phyloP scores from a whole-genome alignment of 2,888 invertebrate species.

The Flexamia atlantica region DNA sequence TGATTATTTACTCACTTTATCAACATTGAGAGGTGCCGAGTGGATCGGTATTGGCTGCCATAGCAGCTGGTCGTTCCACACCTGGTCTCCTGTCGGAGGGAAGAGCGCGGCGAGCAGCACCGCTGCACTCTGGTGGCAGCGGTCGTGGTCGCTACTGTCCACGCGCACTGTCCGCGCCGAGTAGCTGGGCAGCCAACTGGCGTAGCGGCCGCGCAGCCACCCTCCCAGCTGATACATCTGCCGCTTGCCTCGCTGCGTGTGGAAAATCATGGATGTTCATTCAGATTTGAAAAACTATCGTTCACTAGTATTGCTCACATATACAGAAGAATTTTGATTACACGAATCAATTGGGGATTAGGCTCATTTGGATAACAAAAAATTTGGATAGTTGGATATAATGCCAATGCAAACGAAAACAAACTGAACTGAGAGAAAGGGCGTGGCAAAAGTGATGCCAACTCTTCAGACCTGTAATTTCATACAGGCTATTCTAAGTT shows the following conservation, averaged over 20 bases:
- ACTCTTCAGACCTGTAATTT: too few relatives aligned
- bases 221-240: conserved; percentile 87
- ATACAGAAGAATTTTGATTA: too few relatives aligned
- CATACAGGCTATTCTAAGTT: too few relatives aligned
- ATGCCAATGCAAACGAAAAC: too few relatives aligned
- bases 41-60: conserved; percentile 90
- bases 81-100: conserved; percentile 79
- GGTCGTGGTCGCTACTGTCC: conserved; percentile 65
- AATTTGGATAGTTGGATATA: too few relatives aligned
- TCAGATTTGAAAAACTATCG: too few relatives aligned
- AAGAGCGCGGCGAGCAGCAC: conserved; percentile 78
- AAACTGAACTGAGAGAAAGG: too few relatives aligned
- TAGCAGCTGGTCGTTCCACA: conserved; percentile 79
- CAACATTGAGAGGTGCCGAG: conserved; percentile 3
- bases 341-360: too few relatives aligned
- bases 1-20: conserved; percentile 47
- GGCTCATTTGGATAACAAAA: too few relatives aligned
- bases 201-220: conserved; percentile 84
- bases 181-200: conserved; percentile 81
- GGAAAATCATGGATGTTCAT: conserved; percentile 42
- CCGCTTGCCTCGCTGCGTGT: conserved; percentile 83
- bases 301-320: too few relatives aligned
- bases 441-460: too few relatives aligned
- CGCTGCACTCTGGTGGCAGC: conserved; percentile 67
- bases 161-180: conserved; percentile 78